phyloP scores from a whole-genome alignment of 2,888 invertebrate species.

The Itoplectis maculator region DNA sequence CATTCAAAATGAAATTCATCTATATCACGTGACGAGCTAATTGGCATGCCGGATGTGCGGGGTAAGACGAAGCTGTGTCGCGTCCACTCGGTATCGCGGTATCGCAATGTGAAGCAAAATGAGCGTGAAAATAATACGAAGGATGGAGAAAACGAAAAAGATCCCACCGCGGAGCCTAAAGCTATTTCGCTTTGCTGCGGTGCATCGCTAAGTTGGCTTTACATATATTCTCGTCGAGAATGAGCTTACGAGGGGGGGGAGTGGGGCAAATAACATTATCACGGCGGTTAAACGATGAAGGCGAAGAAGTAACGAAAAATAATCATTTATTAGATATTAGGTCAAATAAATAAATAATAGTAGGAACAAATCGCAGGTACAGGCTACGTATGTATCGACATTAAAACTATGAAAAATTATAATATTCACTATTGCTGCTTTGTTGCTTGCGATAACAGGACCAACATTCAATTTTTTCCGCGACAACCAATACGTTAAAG shows the following conservation, averaged over 20 bases:
- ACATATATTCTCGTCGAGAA: conserved; percentile 30
- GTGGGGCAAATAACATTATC: conserved; percentile 51
- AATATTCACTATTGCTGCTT: conserved; percentile 25
- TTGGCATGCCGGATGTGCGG: conserved; percentile 69
- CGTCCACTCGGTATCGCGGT: conserved; percentile 18
- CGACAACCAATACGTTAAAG: conserved; percentile 25
- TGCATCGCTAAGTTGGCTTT: not conserved
- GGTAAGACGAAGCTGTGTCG: conserved; percentile 71
- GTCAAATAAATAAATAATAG: conserved; percentile 72
- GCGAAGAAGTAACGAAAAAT: conserved; percentile 76
- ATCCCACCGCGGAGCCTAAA: not conserved
- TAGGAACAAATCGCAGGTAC: conserved; percentile 78
- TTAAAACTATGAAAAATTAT: conserved; percentile 57
- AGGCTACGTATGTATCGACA: conserved; percentile 68
- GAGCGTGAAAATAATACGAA: not conserved
- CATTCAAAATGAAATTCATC: conserved; percentile 15
- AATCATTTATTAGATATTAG: conserved; percentile 75
- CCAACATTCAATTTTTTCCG: conserved; percentile 1
- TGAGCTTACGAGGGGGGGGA: not conserved
- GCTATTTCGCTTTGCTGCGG: not conserved
- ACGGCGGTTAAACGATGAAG: conserved; percentile 27
- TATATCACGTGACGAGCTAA: conserved; percentile 48
- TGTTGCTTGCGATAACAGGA: conserved; percentile 9
- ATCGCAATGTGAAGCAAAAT: conserved; percentile 10
- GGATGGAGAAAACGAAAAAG: not conserved